phyloP scores from a whole-genome alignment of 2,797 vertebrate species.

The Galagoides demidoff region DNA sequence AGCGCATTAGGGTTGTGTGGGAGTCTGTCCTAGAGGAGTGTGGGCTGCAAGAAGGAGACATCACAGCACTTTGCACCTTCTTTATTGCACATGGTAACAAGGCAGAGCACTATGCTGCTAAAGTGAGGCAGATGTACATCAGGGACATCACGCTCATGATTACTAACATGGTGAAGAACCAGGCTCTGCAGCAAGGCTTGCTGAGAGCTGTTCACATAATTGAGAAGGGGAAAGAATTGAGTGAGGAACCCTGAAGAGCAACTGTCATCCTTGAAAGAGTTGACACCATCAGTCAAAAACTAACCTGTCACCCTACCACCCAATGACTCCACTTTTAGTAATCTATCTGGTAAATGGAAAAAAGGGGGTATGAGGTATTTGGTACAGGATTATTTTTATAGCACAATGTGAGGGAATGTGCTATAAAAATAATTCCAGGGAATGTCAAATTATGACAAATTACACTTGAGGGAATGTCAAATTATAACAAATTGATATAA shows the following conservation, averaged over 20 bases:
- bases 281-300: conserved; percentile 30
- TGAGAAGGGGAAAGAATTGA: conserved; percentile 77
- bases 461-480: background rate
- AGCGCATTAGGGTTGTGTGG: conserved; percentile 75
- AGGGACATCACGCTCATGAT: conserved; percentile 75
- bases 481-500: conserved; percentile 7
- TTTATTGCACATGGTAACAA: conserved; percentile 79
- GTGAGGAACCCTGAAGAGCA: background rate
- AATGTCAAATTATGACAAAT: conserved; percentile 38
- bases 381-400: conserved; percentile 45
- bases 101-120: conserved; percentile 75
- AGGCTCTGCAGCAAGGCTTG: conserved; percentile 74
- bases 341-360: background rate
- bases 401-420: background rate
- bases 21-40: conserved; percentile 76
- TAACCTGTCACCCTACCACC: background rate
- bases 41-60: conserved; percentile 79
- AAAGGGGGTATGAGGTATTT: background rate
- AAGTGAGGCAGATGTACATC: conserved; percentile 67
- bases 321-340: background rate
- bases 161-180: conserved; percentile 77
- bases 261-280: conserved; percentile 34
- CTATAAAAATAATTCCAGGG: too few relatives aligned
- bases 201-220: conserved; percentile 80
- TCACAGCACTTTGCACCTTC: conserved; percentile 82